Conservation (phyloP, 2,113 vertebrate species). For the Apteryx mantelli region DNA sequence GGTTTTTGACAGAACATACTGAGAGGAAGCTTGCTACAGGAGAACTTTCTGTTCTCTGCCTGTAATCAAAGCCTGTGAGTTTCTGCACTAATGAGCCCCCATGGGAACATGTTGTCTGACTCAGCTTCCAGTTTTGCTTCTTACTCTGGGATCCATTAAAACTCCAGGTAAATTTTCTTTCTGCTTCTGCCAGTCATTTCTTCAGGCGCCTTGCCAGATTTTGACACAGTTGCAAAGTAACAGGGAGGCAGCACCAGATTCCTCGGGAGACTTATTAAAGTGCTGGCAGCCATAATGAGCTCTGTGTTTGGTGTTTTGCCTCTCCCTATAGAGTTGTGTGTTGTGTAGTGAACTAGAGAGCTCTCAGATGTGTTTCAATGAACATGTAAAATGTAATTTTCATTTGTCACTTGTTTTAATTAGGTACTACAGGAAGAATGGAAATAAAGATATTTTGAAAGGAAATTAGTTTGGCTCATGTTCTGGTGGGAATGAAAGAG, state of each 20-base stretch:
- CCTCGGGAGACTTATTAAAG: slow-evolving; percentile 7
- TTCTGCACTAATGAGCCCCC: neutral
- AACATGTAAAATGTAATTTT: neutral
- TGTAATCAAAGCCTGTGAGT: neutral
- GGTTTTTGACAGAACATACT: no score
- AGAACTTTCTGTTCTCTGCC: neutral
- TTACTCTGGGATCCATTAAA: neutral
- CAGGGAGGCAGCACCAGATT: neutral
- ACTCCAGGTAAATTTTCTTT: neutral
- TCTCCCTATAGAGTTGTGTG: neutral
- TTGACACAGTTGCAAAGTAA: neutral
- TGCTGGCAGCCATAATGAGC: neutral
- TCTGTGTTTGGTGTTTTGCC: neutral
- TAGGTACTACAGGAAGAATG: neutral
- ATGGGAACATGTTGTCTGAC: neutral
- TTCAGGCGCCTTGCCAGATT: neutral
- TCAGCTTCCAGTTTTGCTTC: fast-evolving
- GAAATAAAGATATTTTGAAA: neutral
- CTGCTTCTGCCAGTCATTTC: neutral
- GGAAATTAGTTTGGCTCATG: fast-evolving
- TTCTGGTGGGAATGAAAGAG: neutral
- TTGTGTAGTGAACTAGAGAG: neutral
- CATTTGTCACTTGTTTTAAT: neutral
- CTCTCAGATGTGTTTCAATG: neutral
- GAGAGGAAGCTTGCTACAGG: neutral